Evolutionary conservation across 2,888 invertebrate genomes (phyloP), one percentile per base, ranked within the genome.

Genomic region (Panorpa germanica): DNA sequence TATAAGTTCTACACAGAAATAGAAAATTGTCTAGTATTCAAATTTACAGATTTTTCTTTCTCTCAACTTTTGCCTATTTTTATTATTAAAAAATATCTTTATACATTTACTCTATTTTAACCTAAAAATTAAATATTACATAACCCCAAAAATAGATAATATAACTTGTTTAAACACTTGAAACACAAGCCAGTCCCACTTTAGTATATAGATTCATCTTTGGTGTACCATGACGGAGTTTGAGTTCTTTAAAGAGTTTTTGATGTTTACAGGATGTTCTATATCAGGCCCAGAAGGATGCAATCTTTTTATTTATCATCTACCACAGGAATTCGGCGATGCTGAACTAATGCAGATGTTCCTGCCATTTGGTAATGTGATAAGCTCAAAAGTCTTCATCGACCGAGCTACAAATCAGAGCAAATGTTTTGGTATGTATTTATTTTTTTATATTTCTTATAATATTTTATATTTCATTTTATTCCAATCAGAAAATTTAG

Each of bases 341-440:
- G 78, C 82, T 38, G 98, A 98, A 61, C 74, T 98, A 53, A 95
- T 95, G 78, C 95, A 96, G 68, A 96, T 98, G 96, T 98, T 98
- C 64, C 70, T 95, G 57, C 95, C 96, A 39, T 98, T 98, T 57
- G 98, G 98, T 47, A 93, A 88, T 59, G 95, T 98, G 53, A 95
- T 98, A 65, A 93, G 91, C 65, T 95, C 96, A 59, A 98, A 98
- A 70, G 98, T 98, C 46, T 98, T 98, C 67, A 95, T 98, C 55
- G 98, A 98, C 62, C 78, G 96, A 47, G 96, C 95, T 56, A 98
- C 96, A 52, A 96, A 96, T 63, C 96, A 98, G 67, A 95, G 95
- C 73, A 98, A 98, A 71, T 98, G 96, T 67, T 98, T 98, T 62
- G 96, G 96, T 96, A 63, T 70, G 83, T 63, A 40, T 26, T 29